Evolutionary conservation across 2,888 invertebrate species (phyloP).

Genomic region (Drosophila nr. medialis): DNA sequence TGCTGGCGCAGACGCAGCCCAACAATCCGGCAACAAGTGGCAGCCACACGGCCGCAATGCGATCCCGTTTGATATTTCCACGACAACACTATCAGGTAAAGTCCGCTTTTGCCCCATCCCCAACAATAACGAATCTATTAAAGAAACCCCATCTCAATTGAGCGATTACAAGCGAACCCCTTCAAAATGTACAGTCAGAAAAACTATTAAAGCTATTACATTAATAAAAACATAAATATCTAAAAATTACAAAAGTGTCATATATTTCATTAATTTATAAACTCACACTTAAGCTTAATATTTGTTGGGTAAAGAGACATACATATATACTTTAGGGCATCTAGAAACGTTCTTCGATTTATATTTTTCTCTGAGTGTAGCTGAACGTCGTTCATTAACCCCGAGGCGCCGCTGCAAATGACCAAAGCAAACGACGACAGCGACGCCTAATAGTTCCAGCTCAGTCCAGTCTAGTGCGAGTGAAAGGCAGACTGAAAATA

Average conservation of each 20-base stretch:
- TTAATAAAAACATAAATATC: background rate
- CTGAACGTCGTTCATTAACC: conserved; percentile 65
- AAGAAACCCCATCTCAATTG: conserved; percentile 3
- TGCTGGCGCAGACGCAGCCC: conserved; percentile 72
- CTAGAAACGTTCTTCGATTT: background rate
- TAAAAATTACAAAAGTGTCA: background rate
- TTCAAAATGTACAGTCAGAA: conserved; percentile 1
- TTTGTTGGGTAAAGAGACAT: background rate
- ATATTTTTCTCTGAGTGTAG: background rate
- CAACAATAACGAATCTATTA: background rate
- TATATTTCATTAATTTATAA: background rate
- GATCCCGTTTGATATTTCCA: conserved; percentile 83
- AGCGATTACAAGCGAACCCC: conserved; percentile 16
- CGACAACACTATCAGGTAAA: conserved; percentile 82
- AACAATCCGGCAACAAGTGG: conserved; percentile 64
- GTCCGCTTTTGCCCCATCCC: background rate
- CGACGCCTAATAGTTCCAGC: conserved; percentile 39
- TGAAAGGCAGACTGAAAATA: conserved; percentile 54
- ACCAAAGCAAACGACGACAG: conserved; percentile 36
- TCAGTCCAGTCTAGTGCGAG: conserved; percentile 27
- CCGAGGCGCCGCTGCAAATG: conserved; percentile 66
- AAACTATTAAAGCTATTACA: background rate
- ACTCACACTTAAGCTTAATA: background rate
- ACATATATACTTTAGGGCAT: background rate
- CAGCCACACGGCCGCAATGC: conserved; percentile 65